Conservation (phyloP, 2,113 vertebrate species). For the Sardina pilchardus region DNA sequence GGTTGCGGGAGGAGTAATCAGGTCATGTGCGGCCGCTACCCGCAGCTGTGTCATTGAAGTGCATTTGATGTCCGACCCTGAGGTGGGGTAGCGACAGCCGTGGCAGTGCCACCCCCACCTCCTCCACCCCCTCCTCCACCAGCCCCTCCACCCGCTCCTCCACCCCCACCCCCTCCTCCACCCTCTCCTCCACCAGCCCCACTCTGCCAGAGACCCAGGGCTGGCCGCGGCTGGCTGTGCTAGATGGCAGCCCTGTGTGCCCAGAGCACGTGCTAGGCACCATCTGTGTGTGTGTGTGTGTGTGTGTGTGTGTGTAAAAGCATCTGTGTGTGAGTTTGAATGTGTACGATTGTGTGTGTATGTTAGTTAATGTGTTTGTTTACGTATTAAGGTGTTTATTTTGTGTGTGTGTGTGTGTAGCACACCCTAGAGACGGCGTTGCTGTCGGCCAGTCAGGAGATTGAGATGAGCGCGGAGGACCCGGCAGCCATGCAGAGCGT, state of each 20-base stretch:
- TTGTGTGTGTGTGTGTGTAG: constrained; percentile 65
- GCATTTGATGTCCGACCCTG: neutral
- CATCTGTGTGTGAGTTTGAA: no score
- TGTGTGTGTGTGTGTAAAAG: neutral
- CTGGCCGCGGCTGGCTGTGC: neutral
- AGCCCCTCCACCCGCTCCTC: no score
- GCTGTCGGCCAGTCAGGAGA: constrained; percentile 95
- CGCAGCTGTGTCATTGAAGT: neutral
- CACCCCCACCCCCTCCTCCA: neutral
- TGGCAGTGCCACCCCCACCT: neutral
- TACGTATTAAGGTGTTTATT: neutral
- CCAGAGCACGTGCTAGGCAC: neutral
- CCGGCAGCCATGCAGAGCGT: constrained; percentile 84
- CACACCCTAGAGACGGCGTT: constrained; percentile 96
- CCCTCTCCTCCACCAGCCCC: neutral
- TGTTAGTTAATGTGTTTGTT: neutral
- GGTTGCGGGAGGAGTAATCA: neutral
- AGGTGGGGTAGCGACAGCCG: neutral
- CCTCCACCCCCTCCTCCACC: neutral
- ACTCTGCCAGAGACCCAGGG: neutral
- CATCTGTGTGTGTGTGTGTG: neutral
- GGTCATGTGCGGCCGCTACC: neutral
- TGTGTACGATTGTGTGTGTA: neutral
- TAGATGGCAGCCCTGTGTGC: neutral
- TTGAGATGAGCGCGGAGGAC: constrained; percentile 90